Evolutionary conservation across 2,113 vertebrate genomes (phyloP).

Genomic region (Colius striatus): DNA sequence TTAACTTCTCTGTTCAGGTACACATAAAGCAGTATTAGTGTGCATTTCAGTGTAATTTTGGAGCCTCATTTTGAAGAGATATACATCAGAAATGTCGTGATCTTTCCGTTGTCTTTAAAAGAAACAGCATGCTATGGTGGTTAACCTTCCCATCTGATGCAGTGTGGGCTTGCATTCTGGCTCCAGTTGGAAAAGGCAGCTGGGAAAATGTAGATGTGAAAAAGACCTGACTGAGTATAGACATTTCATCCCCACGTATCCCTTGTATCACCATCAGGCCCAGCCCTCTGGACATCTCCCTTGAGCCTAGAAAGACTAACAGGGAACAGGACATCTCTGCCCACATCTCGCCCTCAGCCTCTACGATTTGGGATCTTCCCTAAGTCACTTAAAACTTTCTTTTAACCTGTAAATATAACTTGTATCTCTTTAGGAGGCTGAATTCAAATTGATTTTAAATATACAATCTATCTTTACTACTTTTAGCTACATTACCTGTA

Average conservation of each 20-base stretch:
- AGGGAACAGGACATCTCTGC: accelerated
- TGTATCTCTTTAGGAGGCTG: background rate
- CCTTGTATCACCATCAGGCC: background rate
- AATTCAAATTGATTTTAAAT: background rate
- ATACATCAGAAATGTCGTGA: background rate
- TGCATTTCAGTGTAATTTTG: background rate
- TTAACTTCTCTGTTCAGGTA: background rate
- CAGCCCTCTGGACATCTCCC: background rate
- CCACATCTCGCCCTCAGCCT: background rate
- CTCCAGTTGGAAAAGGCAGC: background rate
- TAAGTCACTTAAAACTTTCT: background rate
- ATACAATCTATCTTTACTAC: background rate
- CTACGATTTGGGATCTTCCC: accelerated
- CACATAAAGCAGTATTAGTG: background rate
- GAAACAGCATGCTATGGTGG: accelerated
- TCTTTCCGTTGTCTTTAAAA: background rate
- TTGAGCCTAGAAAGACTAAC: background rate
- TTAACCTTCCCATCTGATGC: background rate
- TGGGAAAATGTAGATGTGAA: background rate
- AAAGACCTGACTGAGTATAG: background rate
- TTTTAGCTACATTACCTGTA: background rate
- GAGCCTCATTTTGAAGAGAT: background rate
- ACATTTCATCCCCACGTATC: accelerated
- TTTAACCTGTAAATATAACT: background rate
- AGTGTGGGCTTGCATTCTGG: background rate